Evolutionary conservation across 2,797 vertebrate genomes (phyloP).

Genomic region (Mycteria americana): DNA sequence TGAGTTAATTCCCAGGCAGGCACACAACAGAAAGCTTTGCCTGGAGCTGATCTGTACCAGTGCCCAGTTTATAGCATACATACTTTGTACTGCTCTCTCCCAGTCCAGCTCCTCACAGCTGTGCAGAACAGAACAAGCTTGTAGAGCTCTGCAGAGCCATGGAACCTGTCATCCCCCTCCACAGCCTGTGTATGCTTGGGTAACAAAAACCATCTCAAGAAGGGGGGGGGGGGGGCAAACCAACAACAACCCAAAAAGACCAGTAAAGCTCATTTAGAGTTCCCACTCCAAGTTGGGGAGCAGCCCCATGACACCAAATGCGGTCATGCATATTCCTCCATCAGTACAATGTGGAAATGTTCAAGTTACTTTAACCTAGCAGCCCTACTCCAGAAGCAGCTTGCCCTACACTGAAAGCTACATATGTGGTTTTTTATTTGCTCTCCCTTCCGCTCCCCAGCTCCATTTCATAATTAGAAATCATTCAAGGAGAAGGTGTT

Average conservation of each 20-base stretch:
- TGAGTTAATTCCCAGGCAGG: not conserved
- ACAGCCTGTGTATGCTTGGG: not conserved
- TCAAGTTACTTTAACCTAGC: not conserved
- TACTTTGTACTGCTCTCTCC: not conserved
- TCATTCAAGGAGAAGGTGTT: not conserved
- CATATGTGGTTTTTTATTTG: not conserved
- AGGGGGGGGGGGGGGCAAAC: not conserved
- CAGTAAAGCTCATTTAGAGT: not conserved
- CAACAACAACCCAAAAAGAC: not conserved
- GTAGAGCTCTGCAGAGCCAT: not conserved
- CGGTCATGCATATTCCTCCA: not conserved
- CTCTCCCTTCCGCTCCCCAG: not conserved
- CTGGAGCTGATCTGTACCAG: not conserved
- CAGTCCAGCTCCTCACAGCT: not conserved
- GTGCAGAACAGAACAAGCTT: not conserved
- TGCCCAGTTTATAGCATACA: not conserved
- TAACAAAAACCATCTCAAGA: not conserved
- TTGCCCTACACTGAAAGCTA: not conserved
- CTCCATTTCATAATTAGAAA: not conserved
- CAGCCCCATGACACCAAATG: not conserved
- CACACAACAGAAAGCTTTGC: not conserved
- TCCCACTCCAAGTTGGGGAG: not conserved
- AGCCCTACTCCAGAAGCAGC: not conserved
- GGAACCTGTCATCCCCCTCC: not conserved
- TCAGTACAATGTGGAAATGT: not conserved